Conservation (phyloP, 2,113 vertebrate genomes). For the Orthochromis malagaraziensis region DNA sequence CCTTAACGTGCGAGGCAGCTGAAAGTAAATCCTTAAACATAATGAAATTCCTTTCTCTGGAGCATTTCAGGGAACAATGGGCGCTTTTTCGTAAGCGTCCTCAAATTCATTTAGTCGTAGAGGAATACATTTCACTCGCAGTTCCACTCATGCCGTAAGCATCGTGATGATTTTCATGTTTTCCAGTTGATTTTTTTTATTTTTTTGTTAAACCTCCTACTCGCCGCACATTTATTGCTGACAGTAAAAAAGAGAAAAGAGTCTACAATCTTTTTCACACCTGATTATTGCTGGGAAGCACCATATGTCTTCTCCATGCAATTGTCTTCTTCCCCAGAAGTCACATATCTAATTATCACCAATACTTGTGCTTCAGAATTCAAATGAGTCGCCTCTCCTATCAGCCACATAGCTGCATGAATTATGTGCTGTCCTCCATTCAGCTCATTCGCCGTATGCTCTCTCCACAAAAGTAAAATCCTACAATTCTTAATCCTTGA, state of each 20-base stretch:
- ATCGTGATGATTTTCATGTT: neutral
- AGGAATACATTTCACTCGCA: neutral
- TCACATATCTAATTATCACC: slow-evolving; percentile 58
- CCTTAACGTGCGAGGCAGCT: neutral
- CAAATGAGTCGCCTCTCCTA: slow-evolving; percentile 32
- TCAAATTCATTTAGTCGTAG: neutral
- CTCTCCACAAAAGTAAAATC: neutral
- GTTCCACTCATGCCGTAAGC: neutral
- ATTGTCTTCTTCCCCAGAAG: slow-evolving; percentile 28
- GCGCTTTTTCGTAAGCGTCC: neutral
- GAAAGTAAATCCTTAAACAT: neutral
- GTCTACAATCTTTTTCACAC: neutral
- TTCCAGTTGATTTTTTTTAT: neutral
- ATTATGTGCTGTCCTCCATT: slow-evolving; percentile 17
- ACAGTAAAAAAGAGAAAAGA: neutral
- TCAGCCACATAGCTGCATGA: slow-evolving; percentile 26
- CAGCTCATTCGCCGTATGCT: neutral
- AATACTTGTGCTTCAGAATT: slow-evolving; percentile 51
- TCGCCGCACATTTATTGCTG: neutral
- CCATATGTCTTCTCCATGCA: neutral
- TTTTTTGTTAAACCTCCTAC: neutral
- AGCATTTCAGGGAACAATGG: neutral
- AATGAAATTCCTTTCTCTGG: slow-evolving; percentile 18
- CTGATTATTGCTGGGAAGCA: slow-evolving; percentile 22
- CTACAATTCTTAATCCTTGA: neutral